These are phyloP conservation scores for Rafetus swinhoei DNA, from an alignment of 2,113 vertebrate species.

Conservation along the genomic window DNA sequence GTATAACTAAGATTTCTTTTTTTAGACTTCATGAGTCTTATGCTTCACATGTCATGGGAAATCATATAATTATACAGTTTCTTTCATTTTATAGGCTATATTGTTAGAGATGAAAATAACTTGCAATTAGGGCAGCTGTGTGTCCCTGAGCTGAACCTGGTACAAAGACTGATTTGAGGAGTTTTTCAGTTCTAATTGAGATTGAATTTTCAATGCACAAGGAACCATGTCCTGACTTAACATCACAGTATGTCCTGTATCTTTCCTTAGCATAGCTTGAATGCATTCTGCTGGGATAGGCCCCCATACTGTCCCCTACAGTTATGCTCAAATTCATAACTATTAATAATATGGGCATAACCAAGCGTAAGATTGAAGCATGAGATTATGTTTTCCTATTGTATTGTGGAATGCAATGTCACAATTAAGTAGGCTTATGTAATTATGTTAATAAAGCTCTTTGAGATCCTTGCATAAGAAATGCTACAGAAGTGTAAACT, in stretches of 20 bases:
- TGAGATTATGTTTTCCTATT: fast-evolving
- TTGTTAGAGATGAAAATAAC: conserved; percentile 19
- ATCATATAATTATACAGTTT: fast-evolving
- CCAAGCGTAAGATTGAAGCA: fast-evolving
- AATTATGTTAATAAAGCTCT: background rate
- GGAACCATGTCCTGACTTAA: background rate
- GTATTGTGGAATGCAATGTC: background rate
- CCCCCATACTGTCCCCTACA: fast-evolving
- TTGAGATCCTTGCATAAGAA: background rate
- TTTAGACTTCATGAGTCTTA: fast-evolving
- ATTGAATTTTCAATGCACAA: background rate
- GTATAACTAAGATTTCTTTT: background rate
- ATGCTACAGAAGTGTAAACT: background rate
- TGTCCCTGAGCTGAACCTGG: fast-evolving
- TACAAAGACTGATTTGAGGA: background rate
- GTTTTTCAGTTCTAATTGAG: fast-evolving
- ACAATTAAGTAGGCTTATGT: background rate
- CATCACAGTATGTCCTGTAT: fast-evolving
- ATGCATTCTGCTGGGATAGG: fast-evolving
- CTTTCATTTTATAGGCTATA: background rate
- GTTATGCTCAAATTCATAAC: background rate
- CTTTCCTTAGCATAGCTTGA: background rate
- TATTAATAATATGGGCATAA: fast-evolving
- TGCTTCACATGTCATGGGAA: fast-evolving
- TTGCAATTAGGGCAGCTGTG: background rate